Evolutionary conservation across 64 coral and sea anemone genomes (phyloP), one percentile per base, ranked within the genome.

Genomic region (Acropora yongei): DNA sequence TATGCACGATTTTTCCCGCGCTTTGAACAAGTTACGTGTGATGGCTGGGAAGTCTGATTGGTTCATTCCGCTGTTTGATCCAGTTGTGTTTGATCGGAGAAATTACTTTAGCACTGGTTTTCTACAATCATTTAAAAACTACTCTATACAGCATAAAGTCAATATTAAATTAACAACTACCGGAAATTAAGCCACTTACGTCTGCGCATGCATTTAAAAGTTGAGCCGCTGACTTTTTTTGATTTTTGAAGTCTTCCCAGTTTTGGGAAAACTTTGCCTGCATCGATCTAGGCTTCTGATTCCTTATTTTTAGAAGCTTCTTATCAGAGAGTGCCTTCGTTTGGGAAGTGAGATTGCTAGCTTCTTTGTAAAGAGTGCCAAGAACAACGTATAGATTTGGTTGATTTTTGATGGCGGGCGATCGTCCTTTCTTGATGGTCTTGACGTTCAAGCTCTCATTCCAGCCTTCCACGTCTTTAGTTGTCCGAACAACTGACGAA

Each of bases 391-490:
- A 76, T 8, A 76, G 13, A 76, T 40, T 40, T 8, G 46, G 6
- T 12, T 8, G 74, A 2, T 44, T 76, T 41, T 76, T 76, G 2
- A 11, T 42, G 6, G 51, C 51, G 10, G 51, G 51, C 10, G 51
- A 7, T 10, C 51, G 51, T 7, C 51, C 51, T 10, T 55, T 55
- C 6, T 10, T 55, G 10, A 10, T 7, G 51, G 6, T 55, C 41
- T 20, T 18, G 30, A 5, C 5, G 18, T 73, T 73, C 3, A 73
- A 20, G 69, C 3, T 30, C 5, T 41, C 41, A 76, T 44, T 40
- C 41, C 74, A 76, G 13, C 74, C 11, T 57, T 83, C 80, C 17
- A 67, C 80, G 14, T 83, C 84, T 50, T 87, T 87, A 42, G 74
- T 3, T 1, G 2, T 87, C 17, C 84, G 17, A 6, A 74, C 67